Evolutionary conservation across 2,888 invertebrate genomes (phyloP).

Genomic region (Aradus depressus): DNA sequence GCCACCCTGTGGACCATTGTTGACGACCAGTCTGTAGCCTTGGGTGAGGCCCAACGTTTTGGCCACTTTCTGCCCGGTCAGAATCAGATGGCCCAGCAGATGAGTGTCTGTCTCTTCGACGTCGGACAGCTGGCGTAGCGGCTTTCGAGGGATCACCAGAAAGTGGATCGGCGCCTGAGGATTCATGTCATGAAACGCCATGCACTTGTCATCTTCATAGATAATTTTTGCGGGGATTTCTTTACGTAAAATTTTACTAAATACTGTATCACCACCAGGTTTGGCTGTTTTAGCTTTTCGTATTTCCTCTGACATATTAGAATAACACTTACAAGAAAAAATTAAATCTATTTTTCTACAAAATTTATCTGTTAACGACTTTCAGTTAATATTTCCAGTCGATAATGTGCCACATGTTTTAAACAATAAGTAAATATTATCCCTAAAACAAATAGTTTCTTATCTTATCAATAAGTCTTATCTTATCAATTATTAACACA

Average conservation of each 20-base stretch:
- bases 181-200: constrained; percentile 83
- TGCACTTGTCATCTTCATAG: constrained; percentile 89
- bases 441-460: too few species aligned
- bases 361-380: too few species aligned
- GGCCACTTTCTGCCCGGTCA: constrained; percentile 72
- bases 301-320: constrained; percentile 45
- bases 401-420: too few species aligned
- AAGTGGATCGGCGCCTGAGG: constrained; percentile 93
- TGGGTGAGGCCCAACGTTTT: constrained; percentile 57
- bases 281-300: constrained; percentile 57
- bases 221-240: constrained; percentile 89
- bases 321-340: neutral
- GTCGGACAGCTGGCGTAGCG: constrained; percentile 67
- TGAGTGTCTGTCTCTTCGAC: constrained; percentile 60
- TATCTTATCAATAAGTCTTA: too few species aligned
- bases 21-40: constrained; percentile 82
- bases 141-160: constrained; percentile 84
- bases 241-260: constrained; percentile 84
- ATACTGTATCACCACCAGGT: constrained; percentile 70
- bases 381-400: too few species aligned
- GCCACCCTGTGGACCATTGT: constrained; percentile 81
- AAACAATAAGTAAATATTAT: too few species aligned
- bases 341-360: too few species aligned
- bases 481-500: too few species aligned
- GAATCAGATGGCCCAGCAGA: constrained; percentile 62